Percentiles rank a stretch among this genome's conserved stretches.
phyloP scores from a whole-genome alignment of 1,140 invertebrate species.

The Cataglyphis hispanica region DNA sequence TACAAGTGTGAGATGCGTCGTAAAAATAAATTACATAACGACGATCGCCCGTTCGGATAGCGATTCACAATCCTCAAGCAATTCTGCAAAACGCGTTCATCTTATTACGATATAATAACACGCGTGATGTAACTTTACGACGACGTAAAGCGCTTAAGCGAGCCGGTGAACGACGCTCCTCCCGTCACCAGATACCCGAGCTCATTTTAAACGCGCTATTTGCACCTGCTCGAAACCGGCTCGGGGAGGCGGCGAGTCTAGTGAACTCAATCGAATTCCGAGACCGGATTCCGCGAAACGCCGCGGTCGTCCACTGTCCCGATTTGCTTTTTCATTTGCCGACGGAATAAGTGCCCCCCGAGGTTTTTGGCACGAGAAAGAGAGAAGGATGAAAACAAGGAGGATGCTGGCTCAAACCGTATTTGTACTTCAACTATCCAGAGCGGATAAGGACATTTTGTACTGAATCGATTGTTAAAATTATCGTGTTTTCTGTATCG shows the following conservation, averaged over 20 bases:
- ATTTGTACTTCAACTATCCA: slow-evolving; percentile 5
- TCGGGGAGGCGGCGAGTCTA: slow-evolving; percentile 73
- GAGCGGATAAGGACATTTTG: not conserved
- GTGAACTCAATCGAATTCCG: slow-evolving; percentile 82
- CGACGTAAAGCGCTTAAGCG: slow-evolving; percentile 35
- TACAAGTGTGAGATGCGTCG: not conserved
- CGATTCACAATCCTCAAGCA: not conserved
- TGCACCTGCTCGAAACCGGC: slow-evolving; percentile 80
- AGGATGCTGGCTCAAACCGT: slow-evolving; percentile 11
- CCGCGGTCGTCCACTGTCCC: slow-evolving; percentile 54
- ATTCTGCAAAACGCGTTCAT: slow-evolving; percentile 38
- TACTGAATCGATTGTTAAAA: not conserved
- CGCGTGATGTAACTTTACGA: slow-evolving; percentile 71
- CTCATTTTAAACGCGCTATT: slow-evolving; percentile 54
- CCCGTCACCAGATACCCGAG: slow-evolving; percentile 22
- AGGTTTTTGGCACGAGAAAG: slow-evolving; percentile 45
- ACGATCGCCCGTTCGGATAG: slow-evolving; percentile 1
- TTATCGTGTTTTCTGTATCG: not conserved
- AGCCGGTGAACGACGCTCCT: slow-evolving; percentile 18
- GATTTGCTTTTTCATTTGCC: slow-evolving; percentile 69
- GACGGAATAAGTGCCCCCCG: slow-evolving; percentile 39
- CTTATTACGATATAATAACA: slow-evolving; percentile 39
- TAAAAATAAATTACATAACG: slow-evolving; percentile 5
- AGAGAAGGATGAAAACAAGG: not conserved
- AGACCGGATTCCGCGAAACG: slow-evolving; percentile 81